Percentiles rank a stretch among this genome's conserved stretches.
Evolutionary conservation across 2,113 vertebrate genomes (phyloP).

Genomic region (Hydropotes inermis): DNA sequence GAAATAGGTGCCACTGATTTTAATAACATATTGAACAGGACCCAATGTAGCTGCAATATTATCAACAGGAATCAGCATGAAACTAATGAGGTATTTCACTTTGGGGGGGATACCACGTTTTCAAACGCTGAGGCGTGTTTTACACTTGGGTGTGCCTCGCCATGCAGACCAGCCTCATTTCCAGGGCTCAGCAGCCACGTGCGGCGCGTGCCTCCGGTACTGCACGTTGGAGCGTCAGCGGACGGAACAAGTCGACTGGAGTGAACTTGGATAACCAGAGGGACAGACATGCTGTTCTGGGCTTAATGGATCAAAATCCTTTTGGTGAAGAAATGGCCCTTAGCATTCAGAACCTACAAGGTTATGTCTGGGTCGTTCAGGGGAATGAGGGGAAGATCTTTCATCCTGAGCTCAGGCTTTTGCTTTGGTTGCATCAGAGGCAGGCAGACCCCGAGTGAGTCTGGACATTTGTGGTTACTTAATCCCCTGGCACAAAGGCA

Average conservation of each 20-base stretch:
- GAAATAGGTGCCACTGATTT: conserved; percentile 1
- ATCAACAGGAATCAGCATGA: neutral
- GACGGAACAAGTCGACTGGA: neutral
- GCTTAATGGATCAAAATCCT: neutral
- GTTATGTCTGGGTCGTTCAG: neutral
- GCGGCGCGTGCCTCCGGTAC: accelerated
- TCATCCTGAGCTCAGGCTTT: neutral
- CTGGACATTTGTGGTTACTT: neutral
- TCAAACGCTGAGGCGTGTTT: neutral
- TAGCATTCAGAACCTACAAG: neutral
- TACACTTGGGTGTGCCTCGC: neutral
- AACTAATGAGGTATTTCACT: neutral
- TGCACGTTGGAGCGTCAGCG: neutral
- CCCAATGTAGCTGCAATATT: neutral
- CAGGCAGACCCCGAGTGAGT: neutral
- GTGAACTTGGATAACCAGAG: neutral
- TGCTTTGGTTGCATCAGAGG: neutral
- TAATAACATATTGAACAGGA: neutral
- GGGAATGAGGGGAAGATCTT: neutral
- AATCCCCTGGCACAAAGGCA: neutral
- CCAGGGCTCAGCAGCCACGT: neutral
- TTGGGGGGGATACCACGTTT: neutral
- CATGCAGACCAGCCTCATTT: neutral
- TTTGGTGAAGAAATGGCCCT: neutral
- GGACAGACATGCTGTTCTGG: neutral